These are phyloP conservation scores for Campylomormyrus tamandua DNA, from an alignment of 2,113 vertebrate species.

Conservation along the genomic window DNA sequence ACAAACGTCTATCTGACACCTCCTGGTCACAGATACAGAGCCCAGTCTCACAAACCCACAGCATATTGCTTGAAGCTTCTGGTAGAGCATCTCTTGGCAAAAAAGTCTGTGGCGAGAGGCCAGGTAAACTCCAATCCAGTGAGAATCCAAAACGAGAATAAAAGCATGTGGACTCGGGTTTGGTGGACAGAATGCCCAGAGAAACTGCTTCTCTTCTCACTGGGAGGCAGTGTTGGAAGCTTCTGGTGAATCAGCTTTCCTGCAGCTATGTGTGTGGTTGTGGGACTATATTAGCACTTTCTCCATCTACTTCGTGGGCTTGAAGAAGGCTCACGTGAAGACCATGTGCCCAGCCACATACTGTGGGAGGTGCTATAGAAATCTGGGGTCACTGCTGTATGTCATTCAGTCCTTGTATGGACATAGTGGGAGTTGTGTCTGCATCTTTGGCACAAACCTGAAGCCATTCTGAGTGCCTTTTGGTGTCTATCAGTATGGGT, in stretches of 20 bases:
- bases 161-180: not conserved
- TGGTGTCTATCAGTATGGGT: not conserved
- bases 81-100: not conserved
- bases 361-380: not conserved
- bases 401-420: not conserved
- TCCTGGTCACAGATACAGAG: not conserved
- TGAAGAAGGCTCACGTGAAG: not conserved
- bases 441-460: not conserved
- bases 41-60: not conserved
- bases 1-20: not conserved
- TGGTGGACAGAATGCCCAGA: not conserved
- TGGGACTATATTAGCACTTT: not conserved
- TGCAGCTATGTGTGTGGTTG: not conserved
- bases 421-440: not conserved
- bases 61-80: not conserved
- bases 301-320: not conserved
- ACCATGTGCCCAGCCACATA: not conserved
- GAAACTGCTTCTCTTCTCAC: not conserved
- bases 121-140: not conserved
- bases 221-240: not conserved
- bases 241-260: not conserved
- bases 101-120: not conserved
- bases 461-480: not conserved
- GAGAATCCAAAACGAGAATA: not conserved
- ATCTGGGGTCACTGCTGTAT: not conserved